These are phyloP conservation scores for Martes martes DNA, from an alignment of 2,113 vertebrate species.

Conservation along the genomic window DNA sequence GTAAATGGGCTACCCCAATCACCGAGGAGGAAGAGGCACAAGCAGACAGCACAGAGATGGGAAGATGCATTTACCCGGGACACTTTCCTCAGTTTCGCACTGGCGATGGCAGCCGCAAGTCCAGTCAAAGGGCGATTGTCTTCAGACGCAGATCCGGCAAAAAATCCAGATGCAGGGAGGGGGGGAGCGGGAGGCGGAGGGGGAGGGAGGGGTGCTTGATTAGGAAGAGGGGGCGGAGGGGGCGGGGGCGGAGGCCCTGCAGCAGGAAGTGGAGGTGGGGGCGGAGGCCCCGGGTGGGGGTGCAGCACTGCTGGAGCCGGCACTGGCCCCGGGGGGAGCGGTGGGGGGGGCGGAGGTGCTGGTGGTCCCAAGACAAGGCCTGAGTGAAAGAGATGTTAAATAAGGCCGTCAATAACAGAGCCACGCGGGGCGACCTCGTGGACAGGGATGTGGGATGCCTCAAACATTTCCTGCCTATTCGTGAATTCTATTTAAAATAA, in stretches of 20 bases:
- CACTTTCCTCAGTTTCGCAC: constrained; percentile 97
- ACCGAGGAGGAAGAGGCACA: background rate
- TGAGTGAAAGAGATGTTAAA: constrained; percentile 73
- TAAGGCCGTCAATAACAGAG: background rate
- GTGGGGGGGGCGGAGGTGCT: constrained; percentile 91
- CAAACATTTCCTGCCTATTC: background rate
- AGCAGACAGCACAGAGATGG: background rate
- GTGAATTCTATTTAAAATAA: background rate
- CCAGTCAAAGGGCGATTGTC: constrained; percentile 93
- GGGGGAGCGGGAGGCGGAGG: constrained; percentile 93
- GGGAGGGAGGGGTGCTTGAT: constrained; percentile 80
- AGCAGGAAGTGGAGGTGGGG: constrained; percentile 82
- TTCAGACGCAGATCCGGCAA: constrained; percentile 81
- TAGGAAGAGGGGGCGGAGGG: constrained; percentile 86
- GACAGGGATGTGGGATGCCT: background rate
- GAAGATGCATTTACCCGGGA: constrained; percentile 87
- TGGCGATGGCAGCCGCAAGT: constrained; percentile 94
- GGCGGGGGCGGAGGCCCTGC: constrained; percentile 82
- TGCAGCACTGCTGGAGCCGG: constrained; percentile 82
- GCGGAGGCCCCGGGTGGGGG: constrained; percentile 86
- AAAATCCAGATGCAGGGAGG: constrained; percentile 90
- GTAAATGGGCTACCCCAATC: background rate
- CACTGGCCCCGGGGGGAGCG: constrained; percentile 88
- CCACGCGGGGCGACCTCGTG: background rate
- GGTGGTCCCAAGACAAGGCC: constrained; percentile 87